These are phyloP conservation scores for Spodoptera litura DNA, from an alignment of 1,140 invertebrate genomes.

Conservation along the genomic window DNA sequence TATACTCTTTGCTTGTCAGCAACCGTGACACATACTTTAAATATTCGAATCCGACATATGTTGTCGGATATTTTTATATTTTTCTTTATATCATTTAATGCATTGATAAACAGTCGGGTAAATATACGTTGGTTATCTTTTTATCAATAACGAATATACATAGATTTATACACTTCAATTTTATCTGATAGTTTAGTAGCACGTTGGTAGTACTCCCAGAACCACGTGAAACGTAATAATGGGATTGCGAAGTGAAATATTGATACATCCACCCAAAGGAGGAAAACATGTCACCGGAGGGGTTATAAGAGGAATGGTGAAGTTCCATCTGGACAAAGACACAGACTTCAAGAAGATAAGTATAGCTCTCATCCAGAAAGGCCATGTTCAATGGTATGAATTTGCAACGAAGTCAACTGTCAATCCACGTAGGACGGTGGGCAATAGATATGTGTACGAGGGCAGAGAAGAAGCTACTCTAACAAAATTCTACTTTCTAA, in stretches of 20 bases:
- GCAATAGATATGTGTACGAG: neutral
- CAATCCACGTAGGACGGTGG: neutral
- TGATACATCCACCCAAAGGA: neutral
- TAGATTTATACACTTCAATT: neutral
- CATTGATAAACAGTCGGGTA: too few species aligned
- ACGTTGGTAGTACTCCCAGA: too few species aligned
- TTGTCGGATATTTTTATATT: too few species aligned
- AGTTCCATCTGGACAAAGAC: conserved; percentile 10
- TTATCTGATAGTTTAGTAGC: neutral
- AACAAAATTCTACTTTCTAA: neutral
- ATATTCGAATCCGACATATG: too few species aligned
- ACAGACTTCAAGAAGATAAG: neutral
- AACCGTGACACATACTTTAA: too few species aligned
- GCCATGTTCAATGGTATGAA: neutral
- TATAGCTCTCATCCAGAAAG: neutral
- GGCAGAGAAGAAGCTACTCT: neutral
- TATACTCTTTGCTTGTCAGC: too few species aligned
- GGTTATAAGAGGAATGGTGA: conserved; percentile 3
- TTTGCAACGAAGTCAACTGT: neutral
- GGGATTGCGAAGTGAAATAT: conserved; percentile 3
- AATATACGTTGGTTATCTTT: neutral
- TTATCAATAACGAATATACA: neutral
- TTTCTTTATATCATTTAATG: too few species aligned
- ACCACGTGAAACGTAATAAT: neutral
- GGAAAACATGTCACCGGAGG: neutral